Conservation (phyloP, 2,113 vertebrate species). For the Lophotis ruficrista region DNA sequence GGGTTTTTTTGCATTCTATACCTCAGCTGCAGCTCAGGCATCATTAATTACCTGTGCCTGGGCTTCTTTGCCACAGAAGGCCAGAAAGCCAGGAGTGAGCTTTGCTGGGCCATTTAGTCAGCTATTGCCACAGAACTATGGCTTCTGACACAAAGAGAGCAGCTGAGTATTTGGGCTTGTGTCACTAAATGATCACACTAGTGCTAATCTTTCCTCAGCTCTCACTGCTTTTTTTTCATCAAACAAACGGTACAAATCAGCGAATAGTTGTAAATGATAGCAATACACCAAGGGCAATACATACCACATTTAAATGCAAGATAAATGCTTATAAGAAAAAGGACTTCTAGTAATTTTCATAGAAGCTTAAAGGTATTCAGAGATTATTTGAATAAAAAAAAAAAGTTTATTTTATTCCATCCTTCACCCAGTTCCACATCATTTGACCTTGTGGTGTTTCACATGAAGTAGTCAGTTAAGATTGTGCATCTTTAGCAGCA, state of each 20-base stretch:
- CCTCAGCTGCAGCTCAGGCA: not conserved
- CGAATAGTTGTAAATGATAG: not conserved
- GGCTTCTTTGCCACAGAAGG: not conserved
- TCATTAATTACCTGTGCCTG: not conserved
- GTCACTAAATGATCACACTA: not conserved
- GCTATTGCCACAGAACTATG: not conserved
- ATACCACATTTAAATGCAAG: slow-evolving; percentile 6
- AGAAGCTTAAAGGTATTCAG: not conserved
- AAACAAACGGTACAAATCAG: not conserved
- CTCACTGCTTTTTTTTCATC: not conserved
- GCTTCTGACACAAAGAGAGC: not conserved
- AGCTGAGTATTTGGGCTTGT: not conserved
- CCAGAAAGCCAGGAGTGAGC: not conserved
- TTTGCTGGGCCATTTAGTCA: not conserved
- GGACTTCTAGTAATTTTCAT: not conserved
- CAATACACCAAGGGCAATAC: not conserved
- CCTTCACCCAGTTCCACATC: not conserved
- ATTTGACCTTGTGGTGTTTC: not conserved
- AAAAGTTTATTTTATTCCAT: not conserved
- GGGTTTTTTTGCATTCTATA: not conserved
- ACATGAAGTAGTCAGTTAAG: not conserved
- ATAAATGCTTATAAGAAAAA: not conserved
- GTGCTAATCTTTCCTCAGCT: not conserved
- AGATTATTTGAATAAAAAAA: not conserved
- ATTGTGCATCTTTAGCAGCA: not conserved